Conservation (phyloP, 92 coral and sea anemone species). For the Siderastrea radians region DNA sequence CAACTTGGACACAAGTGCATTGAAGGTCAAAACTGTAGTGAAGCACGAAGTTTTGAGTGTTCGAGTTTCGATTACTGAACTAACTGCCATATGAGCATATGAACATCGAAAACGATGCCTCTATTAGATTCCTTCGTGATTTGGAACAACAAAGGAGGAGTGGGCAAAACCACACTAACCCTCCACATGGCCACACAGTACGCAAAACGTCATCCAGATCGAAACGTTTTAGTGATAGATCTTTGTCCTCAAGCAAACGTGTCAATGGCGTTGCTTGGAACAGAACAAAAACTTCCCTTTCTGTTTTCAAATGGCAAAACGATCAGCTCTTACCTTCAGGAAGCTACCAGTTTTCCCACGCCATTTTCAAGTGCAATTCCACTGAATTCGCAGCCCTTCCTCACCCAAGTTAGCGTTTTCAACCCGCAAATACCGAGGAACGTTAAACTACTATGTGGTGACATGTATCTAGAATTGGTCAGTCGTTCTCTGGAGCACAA, state of each 20-base stretch:
- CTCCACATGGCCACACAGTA: constrained; percentile 34
- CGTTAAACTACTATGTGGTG: constrained; percentile 20
- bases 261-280: constrained; percentile 19
- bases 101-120: neutral
- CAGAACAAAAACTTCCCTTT: neutral
- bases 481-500: constrained; percentile 23
- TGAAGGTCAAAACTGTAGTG: no score
- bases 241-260: constrained; percentile 32
- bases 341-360: no score
- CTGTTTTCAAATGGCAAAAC: neutral
- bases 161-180: constrained; percentile 42
- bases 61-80: no score
- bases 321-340: constrained; percentile 19
- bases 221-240: constrained; percentile 10
- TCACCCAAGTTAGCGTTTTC: neutral
- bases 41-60: no score
- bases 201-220: neutral
- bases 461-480: constrained; percentile 35
- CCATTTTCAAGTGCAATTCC: neutral
- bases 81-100: no score
- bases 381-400: neutral
- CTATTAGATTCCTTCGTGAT: constrained; percentile 35
- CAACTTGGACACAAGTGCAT: no score
- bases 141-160: constrained; percentile 54
- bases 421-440: constrained; percentile 19